Base-by-base conservation (phyloP, 2,797 vertebrate genomes). In the Pseudotriccus pelzelni region DNA sequence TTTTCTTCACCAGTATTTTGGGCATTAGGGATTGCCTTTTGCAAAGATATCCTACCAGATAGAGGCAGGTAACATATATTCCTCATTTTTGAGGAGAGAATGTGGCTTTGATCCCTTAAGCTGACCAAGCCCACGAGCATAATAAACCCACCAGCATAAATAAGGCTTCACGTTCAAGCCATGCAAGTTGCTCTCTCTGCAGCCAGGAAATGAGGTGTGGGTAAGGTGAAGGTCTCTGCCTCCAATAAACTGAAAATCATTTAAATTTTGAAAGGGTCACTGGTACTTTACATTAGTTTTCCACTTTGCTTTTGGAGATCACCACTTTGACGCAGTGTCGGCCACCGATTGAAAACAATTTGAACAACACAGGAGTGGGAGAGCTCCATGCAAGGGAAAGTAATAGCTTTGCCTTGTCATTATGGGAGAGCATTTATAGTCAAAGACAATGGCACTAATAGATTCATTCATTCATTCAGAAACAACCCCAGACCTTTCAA, bases 401-500 rank as follows among this genome's bases (percentile, higher is more conserved):
- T 55, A 93, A 94, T 85, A 10, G 75, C 79, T 97, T 89, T 94
- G 73, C 72, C 92, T 96, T 91, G 79, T 93, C 86, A 50, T 84
- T 77, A 84, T 78, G 68, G 82, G 4, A 90, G 79, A 84, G 37
- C 92, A 75, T 92, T 95, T 94, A 75, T 41, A 52, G 90, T 83
- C 90, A 73, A 81, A 91, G 94, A 92, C 94, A 96, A 93, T 28
- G 6, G 87, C 92, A 70, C 87, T 97, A 94, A 96, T 90, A 94
- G 92, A 96, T 95, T 96, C 84, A 85, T 92, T 95, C 93, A 73
- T 89, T 97, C 94, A 70, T 63, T 96, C 90, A 89, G 93, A 96
- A 96, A 91, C 94, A 88, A 76, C 87, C 74, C 81, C 83, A 86
- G 94, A 90, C 90, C 60, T 59, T 85, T 80, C 95, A 93, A 80